Evolutionary conservation across 2,888 invertebrate species (phyloP), one percentile per base, ranked within the genome.

Genomic region (Brenthis ino): DNA sequence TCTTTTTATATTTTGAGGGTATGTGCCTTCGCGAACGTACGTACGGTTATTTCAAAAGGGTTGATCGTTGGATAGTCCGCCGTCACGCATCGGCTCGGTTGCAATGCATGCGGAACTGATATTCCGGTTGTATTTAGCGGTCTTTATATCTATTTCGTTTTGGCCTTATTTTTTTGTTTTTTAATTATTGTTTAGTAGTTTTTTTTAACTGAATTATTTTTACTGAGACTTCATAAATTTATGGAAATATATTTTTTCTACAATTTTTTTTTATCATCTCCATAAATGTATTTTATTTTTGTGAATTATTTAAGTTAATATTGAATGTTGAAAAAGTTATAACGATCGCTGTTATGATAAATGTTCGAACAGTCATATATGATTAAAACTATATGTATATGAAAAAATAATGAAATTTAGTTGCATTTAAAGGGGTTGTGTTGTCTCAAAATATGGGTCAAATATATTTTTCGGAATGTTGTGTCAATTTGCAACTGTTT

Each of bases 11-110:
- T 50, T 12, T 33, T 24, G 8, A 68, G 74, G 74, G 79, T 85
- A 43, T 28, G 28, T 87, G 87, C 81, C 82, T 85, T 80, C 72
- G 69, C 82, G 83, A 77, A 78, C 84, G 83, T 78, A 77, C 79
- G 86, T 83, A 83, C 84, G 84, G 84, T 87, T 81, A 84, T 90
- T 93, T 93, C 93, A 92, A 93, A 93, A 93, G 93, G 93, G 93
- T 93, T 93, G 93, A 93, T 93, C 88, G 83, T 86, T 86, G 85
- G 84, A 82, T 85, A 81, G 82, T 80, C 82, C 82, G 86, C 82
- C 83, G 82, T 83, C 80, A 80, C 37, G 78, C 75, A 77, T 77
- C 79, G 86, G 87, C 85, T 84, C 85, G 86, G 85, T 89, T 86
- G 83, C 82, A 83, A 77, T 89, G 91, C 91, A 91, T 91, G 91